Evolutionary conservation across 2,888 invertebrate species (phyloP).

Genomic region (Anticlea derivata): DNA sequence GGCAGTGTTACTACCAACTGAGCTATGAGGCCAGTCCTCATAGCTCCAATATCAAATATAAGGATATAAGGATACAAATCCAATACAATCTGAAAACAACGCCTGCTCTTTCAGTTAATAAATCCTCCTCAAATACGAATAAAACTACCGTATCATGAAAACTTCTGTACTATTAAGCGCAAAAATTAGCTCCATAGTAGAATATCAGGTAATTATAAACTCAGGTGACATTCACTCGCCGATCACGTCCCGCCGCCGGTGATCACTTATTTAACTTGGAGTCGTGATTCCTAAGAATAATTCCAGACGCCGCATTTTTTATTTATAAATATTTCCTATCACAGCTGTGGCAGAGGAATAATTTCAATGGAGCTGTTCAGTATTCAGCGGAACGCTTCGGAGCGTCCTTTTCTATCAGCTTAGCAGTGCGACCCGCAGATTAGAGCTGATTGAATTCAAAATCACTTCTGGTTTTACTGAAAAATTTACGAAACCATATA

Average conservation of each 20-base stretch:
- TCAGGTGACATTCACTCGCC: constrained; percentile 59
- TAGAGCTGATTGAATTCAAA: constrained; percentile 61
- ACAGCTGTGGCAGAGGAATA: constrained; percentile 71
- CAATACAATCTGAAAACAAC: constrained; percentile 5
- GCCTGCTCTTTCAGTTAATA: too few relatives aligned
- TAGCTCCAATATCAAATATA: too few relatives aligned
- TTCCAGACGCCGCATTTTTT: constrained; percentile 70
- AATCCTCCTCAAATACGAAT: background rate
- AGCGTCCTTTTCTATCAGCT: constrained; percentile 56
- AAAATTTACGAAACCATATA: too few relatives aligned
- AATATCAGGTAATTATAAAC: constrained; percentile 44
- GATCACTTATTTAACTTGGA: constrained; percentile 81
- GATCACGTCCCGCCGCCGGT: constrained; percentile 72
- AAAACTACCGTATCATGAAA: constrained; percentile 12
- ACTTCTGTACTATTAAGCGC: constrained; percentile 6
- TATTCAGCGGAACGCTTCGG: constrained; percentile 67
- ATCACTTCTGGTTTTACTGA: constrained; percentile 36
- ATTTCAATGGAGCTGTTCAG: constrained; percentile 70
- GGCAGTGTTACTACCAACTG: too few relatives aligned
- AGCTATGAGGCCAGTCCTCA: too few relatives aligned
- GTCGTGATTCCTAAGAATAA: constrained; percentile 77
- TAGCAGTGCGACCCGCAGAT: constrained; percentile 53
- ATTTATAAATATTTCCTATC: constrained; percentile 74
- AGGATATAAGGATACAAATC: constrained; percentile 9
- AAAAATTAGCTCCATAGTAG: constrained; percentile 15